Evolutionary conservation across 2,797 vertebrate species (phyloP), one percentile per base, ranked within the genome.

Genomic region (Neosilurus hyrtlii): DNA sequence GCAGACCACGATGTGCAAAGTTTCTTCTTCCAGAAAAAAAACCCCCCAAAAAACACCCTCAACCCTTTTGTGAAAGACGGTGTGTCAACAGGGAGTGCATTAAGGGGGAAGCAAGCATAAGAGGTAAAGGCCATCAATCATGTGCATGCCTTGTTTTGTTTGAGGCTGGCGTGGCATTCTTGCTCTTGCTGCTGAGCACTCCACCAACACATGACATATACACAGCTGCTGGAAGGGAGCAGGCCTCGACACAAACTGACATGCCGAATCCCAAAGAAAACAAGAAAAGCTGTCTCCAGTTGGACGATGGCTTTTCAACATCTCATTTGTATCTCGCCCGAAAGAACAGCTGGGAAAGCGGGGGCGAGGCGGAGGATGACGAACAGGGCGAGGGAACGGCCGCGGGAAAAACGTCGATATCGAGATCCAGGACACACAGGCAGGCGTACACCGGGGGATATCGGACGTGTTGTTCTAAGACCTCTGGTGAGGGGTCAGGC

Each of bases 321-420:
- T 94, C 94, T 94, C 92, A 93, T 95, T 94, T 95, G 93, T 94
- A 94, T 94, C 52, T 56, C 89, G 90, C 93, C 92, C 92, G 87
- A 91, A 88, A 87, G 87, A 95, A 94, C 95, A 95, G 94, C 94
- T 94, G 91, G 90, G 89, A 88, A 85, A 91, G 70, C 87, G 88
- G 24, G 76, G 80, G 80, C 24, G 88, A 43, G 89, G 89, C 82
- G 85, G 85, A 86, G 26, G 86, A 87, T 1, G 18, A 74, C 71
- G 86, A 30, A 89, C 90, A 66, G 56, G 85, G 43, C 9, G 83
- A 88, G 86, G 80, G 75, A 83, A 82, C 54, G 85, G 86, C 79
- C 30, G 87, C 59, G 65, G 70, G 57, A 63, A 63, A 30, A 18
- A 78, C 10, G 73, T 54, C 35, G 3, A n/a, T 84, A 79, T 83